Conservation (phyloP, 2,113 vertebrate genomes). For the Phyllopteryx taeniolatus region DNA sequence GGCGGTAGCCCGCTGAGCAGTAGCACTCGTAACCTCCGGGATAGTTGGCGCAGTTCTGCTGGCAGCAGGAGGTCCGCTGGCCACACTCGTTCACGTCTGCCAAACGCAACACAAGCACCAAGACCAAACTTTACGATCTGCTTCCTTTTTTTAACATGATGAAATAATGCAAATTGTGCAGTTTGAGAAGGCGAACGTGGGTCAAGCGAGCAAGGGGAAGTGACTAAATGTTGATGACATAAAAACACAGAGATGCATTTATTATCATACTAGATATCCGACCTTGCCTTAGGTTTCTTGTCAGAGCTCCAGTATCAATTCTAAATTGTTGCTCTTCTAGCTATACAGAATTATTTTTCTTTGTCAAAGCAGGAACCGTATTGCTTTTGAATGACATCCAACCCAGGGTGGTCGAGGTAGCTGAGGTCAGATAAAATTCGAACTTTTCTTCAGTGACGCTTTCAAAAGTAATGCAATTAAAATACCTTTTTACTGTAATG, state of each 20-base stretch:
- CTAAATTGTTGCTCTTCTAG: background rate
- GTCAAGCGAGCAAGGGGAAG: background rate
- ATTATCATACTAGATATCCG: background rate
- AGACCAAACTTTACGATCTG: conserved; percentile 12
- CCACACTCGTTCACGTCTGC: conserved; percentile 86
- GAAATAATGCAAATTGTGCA: conserved; percentile 7
- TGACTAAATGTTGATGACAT: background rate
- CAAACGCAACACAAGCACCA: conserved; percentile 41
- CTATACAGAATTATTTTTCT: background rate
- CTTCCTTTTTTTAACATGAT: background rate
- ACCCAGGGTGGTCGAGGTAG: background rate
- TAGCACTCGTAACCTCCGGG: conserved; percentile 90
- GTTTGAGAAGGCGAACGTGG: conserved; percentile 19
- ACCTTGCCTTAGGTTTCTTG: background rate
- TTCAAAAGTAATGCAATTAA: background rate
- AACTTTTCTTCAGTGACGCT: background rate
- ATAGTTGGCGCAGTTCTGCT: conserved; percentile 88
- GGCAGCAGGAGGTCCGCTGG: conserved; percentile 78
- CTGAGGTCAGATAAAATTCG: background rate
- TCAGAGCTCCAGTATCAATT: background rate
- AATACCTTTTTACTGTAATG: background rate
- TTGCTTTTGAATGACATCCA: background rate
- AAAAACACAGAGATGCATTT: background rate
- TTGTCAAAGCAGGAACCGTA: background rate
- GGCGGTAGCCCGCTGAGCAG: conserved; percentile 84